Base-by-base conservation (phyloP, 2,888 invertebrate species). In the Eupithecia exiguata region DNA sequence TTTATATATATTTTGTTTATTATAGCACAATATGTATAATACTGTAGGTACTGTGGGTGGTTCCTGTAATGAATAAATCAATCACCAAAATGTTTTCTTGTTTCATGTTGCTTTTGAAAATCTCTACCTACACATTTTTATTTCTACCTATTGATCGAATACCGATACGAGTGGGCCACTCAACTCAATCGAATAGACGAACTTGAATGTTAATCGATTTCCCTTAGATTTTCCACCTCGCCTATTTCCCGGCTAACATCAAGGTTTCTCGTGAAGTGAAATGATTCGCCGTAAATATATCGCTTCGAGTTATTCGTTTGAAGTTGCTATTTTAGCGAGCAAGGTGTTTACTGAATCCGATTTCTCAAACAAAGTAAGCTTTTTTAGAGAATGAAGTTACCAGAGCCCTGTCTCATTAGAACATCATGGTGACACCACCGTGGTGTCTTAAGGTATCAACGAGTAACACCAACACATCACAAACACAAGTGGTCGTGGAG, bases 281-380 rank as follows among this genome's bases (percentile, higher is more conserved):
- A 89, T 89, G 86, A 88, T 88, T 87, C 86, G 88, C 87, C 84
- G 88, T 88, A 89, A 90, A 89, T 88, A 87, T 91, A 89, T 89
- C 87, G 86, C 84, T 83, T 84, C 80, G 83, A 88, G 86, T 88
- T 88, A 89, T 90, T 89, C 89, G 84, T 90, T 88, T 85, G 85
- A 87, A 89, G 83, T 83, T 83, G 83, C 85, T 84, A 87, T 86
- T 85, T 83, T 80, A 81, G 83, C 85, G 83, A 61, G 61, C 61
- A 25, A 49, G n/a, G 49, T 61, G 21, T 61, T 61, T n/a, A 21
- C 21, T 53, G 9, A 21, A 53, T 10, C 53, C 9, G 53, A 53
- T 53, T 53, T 53, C 21, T 7, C 53, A 9, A 21, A 53, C 10
- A 21, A 21, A 21, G 10, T 53, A 10, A 53, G 10, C n/a, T 21